Base-by-base conservation (phyloP, 2,113 vertebrate species). In the Trogon surrucura region DNA sequence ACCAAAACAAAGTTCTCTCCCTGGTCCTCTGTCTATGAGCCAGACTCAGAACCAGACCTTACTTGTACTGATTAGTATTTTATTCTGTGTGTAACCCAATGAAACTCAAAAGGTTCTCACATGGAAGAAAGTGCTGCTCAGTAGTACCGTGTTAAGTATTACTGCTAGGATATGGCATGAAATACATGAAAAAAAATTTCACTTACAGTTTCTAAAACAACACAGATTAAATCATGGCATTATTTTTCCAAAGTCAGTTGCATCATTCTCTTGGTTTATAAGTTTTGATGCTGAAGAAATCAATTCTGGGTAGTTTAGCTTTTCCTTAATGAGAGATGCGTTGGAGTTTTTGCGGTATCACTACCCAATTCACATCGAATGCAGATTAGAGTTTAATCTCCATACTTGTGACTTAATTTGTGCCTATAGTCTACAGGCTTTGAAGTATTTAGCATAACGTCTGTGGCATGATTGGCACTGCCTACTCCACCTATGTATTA, bases 1-100 rank as follows among this genome's bases (percentile, higher is more conserved):
- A 90, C 88, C 71, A 93, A 96, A 96, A 80, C 75, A 92, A 94
- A 96, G 81, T 74, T 95, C 89, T 96, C 74, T 92, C 88, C 94
- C 91, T 1, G 58, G 94, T 91, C 84, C 77, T 94, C 86, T 94
- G 57, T 96, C 81, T 95, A 73, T 89, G 82, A 93, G 80, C 92
- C 92, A 92, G 87, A 91, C 58, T 92, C 82, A 32, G 83, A 94
- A 86, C 67, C 93, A 95, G 65, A 89, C 50, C 89, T 88, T 91
- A n/a, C 89, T 93, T 74, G 60, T 41, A 78, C 69, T 92, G 92
- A 96, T 96, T 94, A 93, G 65, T 90, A 85, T 91, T 97, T 96
- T 93, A 86, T 96, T 96, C 83, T 93, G 41, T 53, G 69, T 51
- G 22, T 81, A 79, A 64, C 72, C 85, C 88, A 86, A 13, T 34